Percentiles rank a stretch among this genome's conserved stretches.
Evolutionary conservation across 2,888 invertebrate species (phyloP).

Genomic region (Hypolimnas misippus): DNA sequence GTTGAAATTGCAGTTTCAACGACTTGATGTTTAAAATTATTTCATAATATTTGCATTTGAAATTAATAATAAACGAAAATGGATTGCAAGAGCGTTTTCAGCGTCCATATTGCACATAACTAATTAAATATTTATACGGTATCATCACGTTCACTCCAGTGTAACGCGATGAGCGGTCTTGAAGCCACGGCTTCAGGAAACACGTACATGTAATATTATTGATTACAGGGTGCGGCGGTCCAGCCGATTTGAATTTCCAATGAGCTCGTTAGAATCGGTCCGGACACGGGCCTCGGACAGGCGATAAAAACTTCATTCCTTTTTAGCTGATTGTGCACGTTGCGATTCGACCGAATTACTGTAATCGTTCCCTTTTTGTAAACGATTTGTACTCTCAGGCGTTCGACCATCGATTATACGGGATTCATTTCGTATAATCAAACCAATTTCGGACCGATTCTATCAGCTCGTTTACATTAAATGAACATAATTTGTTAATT

Average conservation of each 20-base stretch:
- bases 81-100: no score
- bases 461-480: slow-evolving; percentile 39
- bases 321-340: slow-evolving; percentile 67
- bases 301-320: slow-evolving; percentile 73
- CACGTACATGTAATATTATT: slow-evolving; percentile 83
- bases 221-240: slow-evolving; percentile 78
- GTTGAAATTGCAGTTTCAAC: no score
- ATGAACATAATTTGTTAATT: slow-evolving; percentile 36
- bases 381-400: slow-evolving; percentile 48
- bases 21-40: no score
- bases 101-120: background rate
- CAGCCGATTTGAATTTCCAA: slow-evolving; percentile 81
- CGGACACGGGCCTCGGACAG: slow-evolving; percentile 63
- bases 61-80: no score
- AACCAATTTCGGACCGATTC: slow-evolving; percentile 39
- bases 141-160: slow-evolving; percentile 47
- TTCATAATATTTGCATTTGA: no score
- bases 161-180: slow-evolving; percentile 51
- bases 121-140: slow-evolving; percentile 18
- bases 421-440: slow-evolving; percentile 38
- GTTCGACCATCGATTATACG: slow-evolving; percentile 39
- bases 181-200: slow-evolving; percentile 67
- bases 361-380: slow-evolving; percentile 57
- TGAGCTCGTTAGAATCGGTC: slow-evolving; percentile 80
- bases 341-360: slow-evolving; percentile 58